Conservation (phyloP, 2,888 invertebrate species). For the Axea sp. region DNA sequence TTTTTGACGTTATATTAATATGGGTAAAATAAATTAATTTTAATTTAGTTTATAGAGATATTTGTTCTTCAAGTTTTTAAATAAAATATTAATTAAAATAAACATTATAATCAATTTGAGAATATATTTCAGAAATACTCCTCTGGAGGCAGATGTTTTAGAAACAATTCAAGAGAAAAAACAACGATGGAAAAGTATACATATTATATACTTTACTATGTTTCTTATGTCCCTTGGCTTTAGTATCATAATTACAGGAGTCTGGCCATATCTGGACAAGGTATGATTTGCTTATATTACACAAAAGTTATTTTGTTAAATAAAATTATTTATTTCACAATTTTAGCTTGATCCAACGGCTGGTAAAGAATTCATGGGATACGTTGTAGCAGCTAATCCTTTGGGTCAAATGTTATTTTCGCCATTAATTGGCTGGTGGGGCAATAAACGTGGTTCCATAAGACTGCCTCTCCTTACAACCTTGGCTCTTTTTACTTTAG, state of each 20-base stretch:
- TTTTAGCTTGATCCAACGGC: slow-evolving; percentile 88
- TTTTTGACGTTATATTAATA: no score
- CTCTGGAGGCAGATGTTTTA: slow-evolving; percentile 79
- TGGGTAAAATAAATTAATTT: no score
- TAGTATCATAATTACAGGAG: slow-evolving; percentile 91
- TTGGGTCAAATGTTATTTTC: slow-evolving; percentile 93
- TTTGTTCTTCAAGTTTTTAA: no score
- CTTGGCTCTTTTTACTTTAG: slow-evolving; percentile 85
- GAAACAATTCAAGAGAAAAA: slow-evolving; percentile 85
- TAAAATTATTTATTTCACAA: slow-evolving; percentile 41
- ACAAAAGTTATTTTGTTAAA: no score
- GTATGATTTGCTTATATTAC: no score
- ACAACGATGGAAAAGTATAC: slow-evolving; percentile 88
- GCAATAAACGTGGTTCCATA: slow-evolving; percentile 86
- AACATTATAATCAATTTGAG: no score
- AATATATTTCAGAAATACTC: slow-evolving; percentile 42
- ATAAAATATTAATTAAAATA: no score
- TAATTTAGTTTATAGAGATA: no score
- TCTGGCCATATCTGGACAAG: slow-evolving; percentile 93
- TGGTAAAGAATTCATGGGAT: slow-evolving; percentile 90
- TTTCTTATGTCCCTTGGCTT: slow-evolving; percentile 94
- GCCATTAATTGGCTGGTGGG: slow-evolving; percentile 91
- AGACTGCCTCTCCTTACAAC: slow-evolving; percentile 86
- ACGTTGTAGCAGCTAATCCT: slow-evolving; percentile 92
- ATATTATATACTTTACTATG: slow-evolving; percentile 92